Percentiles rank a stretch among this genome's conserved stretches.
These are phyloP conservation scores for Archivesica marissinica DNA, from an alignment of 1,140 invertebrate genomes.

Conservation along the genomic window DNA sequence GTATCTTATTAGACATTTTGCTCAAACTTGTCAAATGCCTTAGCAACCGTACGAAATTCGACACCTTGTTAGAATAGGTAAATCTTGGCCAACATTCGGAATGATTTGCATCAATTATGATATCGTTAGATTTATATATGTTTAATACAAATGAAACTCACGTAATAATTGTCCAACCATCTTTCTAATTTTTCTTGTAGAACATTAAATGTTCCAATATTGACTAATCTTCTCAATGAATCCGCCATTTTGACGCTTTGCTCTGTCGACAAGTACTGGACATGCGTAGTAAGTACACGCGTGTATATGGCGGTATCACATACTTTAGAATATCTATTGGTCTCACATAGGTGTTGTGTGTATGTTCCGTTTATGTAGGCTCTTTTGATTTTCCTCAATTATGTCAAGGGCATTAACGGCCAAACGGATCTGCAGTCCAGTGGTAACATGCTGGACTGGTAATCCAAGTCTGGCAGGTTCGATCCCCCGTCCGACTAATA, in stretches of 20 bases:
- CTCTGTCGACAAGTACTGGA: neutral
- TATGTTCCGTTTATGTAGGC: no score
- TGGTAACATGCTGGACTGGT: no score
- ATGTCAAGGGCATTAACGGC: no score
- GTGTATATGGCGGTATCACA: conserved; percentile 9
- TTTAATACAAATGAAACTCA: conserved; percentile 71
- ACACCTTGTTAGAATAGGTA: no score
- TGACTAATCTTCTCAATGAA: conserved; percentile 81
- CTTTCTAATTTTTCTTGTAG: conserved; percentile 82
- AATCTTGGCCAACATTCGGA: no score
- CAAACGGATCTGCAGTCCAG: no score
- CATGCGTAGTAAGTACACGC: conserved; percentile 32
- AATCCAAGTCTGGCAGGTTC: no score
- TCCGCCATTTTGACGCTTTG: conserved; percentile 83
- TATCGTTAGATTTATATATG: no score
- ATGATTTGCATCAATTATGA: neutral
- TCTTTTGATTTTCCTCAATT: no score
- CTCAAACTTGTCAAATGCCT: conserved; percentile 45
- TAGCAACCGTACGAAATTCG: conserved; percentile 60
- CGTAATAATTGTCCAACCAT: conserved; percentile 82
- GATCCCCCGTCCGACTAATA: no score
- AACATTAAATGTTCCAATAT: conserved; percentile 82
- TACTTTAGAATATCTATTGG: neutral
- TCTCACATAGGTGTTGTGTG: no score
- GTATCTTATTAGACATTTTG: neutral